phyloP scores from a whole-genome alignment of 2,888 invertebrate genomes.

The Drosophila infuscata region DNA sequence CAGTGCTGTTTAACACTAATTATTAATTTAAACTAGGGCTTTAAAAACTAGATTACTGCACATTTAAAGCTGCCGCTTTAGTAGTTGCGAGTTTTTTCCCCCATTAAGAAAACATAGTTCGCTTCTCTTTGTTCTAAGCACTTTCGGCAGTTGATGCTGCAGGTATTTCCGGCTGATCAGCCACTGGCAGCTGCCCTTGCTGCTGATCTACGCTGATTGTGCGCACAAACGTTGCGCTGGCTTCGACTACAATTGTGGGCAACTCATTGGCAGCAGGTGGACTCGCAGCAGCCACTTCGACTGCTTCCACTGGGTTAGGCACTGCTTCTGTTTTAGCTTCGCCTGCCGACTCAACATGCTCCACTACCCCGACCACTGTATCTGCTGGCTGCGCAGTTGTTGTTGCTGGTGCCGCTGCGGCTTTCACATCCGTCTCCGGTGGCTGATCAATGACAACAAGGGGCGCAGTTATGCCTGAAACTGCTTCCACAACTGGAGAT shows the following conservation, averaged over 20 bases:
- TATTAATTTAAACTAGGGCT: slow-evolving; percentile 70
- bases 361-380: slow-evolving; percentile 9
- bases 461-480: slow-evolving; percentile 8
- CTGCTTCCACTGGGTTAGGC: slow-evolving; percentile 11
- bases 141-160: slow-evolving; percentile 36
- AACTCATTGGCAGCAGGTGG: slow-evolving; percentile 37
- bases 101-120: slow-evolving; percentile 2
- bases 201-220: slow-evolving; percentile 53
- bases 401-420: neutral
- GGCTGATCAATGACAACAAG: slow-evolving; percentile 30
- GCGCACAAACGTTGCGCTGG: slow-evolving; percentile 70
- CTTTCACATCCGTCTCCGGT: slow-evolving; percentile 1
- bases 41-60: slow-evolving; percentile 77
- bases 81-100: slow-evolving; percentile 69
- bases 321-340: slow-evolving; percentile 31
- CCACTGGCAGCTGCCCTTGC: slow-evolving; percentile 6
- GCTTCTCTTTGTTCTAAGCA: slow-evolving; percentile 10
- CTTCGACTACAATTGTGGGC: slow-evolving; percentile 78
- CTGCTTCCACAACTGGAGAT: neutral
- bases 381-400: slow-evolving; percentile 21
- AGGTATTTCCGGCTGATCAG: slow-evolving; percentile 9
- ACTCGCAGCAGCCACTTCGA: slow-evolving; percentile 13
- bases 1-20: slow-evolving; percentile 74
- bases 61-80: slow-evolving; percentile 81
- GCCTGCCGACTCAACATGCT: slow-evolving; percentile 28